Evolutionary conservation across 2,113 vertebrate species (phyloP).

Genomic region (Leptobrachium ailaonicum): DNA sequence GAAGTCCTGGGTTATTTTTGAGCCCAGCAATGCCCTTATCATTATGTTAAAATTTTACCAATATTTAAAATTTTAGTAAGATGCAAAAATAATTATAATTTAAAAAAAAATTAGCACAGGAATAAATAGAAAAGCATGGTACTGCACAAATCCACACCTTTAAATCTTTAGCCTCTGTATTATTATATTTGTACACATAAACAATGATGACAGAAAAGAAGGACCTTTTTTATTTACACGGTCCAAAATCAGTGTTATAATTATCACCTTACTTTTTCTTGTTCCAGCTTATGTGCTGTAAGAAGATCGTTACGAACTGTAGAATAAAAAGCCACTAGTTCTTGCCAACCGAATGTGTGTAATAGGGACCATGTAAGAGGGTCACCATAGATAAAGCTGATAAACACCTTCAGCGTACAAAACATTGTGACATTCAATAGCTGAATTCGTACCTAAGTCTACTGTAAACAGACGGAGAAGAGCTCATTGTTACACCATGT

Average conservation of each 20-base stretch:
- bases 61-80: too few relatives aligned
- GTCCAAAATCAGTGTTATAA: constrained; percentile 48
- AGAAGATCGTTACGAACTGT: constrained; percentile 52
- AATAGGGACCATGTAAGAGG: constrained; percentile 13
- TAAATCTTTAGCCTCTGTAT: too few relatives aligned
- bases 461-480: constrained; percentile 55
- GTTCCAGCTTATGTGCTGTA: constrained; percentile 36
- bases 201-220: constrained; percentile 11
- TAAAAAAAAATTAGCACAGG: too few relatives aligned
- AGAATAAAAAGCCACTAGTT: constrained; percentile 40
- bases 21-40: too few relatives aligned
- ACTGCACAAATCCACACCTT: too few relatives aligned
- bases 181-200: not conserved
- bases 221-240: constrained; percentile 4
- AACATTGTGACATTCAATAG: constrained; percentile 50
- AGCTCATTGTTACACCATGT: constrained; percentile 45
- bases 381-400: constrained; percentile 21
- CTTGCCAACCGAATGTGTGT: constrained; percentile 33
- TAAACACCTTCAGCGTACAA: constrained; percentile 48
- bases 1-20: too few relatives aligned
- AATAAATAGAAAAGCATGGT: too few relatives aligned
- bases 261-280: constrained; percentile 30
- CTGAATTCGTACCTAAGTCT: constrained; percentile 43
- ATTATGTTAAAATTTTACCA: too few relatives aligned
- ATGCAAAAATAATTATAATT: too few relatives aligned